These are phyloP conservation scores for Julus scanicus DNA, from an alignment of 2,888 invertebrate genomes.

Conservation along the genomic window DNA sequence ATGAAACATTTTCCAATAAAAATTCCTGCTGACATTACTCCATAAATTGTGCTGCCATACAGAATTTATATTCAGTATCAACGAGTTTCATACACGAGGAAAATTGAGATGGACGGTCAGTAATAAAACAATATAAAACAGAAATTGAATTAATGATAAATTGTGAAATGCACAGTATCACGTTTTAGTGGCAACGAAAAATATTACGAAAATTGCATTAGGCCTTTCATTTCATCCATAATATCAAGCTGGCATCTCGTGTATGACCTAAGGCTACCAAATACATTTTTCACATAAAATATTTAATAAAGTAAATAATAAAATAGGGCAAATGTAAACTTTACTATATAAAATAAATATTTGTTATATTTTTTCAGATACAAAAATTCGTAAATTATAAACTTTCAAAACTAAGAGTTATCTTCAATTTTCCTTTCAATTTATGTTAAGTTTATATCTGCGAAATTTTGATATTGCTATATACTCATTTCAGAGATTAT, in stretches of 20 bases:
- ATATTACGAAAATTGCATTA: background rate
- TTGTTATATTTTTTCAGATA: background rate
- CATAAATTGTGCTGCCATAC: background rate
- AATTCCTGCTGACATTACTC: background rate
- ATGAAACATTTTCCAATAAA: conserved; percentile 40
- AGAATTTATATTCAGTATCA: conserved; percentile 24
- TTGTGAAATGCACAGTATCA: background rate
- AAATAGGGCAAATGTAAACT: background rate
- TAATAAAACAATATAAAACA: conserved; percentile 12
- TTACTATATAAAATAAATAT: background rate
- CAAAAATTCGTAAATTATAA: background rate
- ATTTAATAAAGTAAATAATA: background rate
- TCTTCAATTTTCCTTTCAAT: too few relatives aligned
- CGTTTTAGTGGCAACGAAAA: background rate
- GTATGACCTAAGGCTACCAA: background rate
- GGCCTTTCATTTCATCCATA: background rate
- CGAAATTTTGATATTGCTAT: too few relatives aligned
- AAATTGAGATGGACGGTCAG: background rate
- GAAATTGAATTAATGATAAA: conserved; percentile 41
- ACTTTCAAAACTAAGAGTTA: too few relatives aligned
- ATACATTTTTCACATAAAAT: background rate
- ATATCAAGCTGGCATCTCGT: background rate
- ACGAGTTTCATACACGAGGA: background rate
- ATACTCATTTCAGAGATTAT: too few relatives aligned
- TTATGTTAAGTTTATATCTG: too few relatives aligned